A percentile compares a stretch with the other conserved stretches of the same genome.
Conservation (phyloP, 2,888 invertebrate genomes). For the Drosophila meridiana region DNA sequence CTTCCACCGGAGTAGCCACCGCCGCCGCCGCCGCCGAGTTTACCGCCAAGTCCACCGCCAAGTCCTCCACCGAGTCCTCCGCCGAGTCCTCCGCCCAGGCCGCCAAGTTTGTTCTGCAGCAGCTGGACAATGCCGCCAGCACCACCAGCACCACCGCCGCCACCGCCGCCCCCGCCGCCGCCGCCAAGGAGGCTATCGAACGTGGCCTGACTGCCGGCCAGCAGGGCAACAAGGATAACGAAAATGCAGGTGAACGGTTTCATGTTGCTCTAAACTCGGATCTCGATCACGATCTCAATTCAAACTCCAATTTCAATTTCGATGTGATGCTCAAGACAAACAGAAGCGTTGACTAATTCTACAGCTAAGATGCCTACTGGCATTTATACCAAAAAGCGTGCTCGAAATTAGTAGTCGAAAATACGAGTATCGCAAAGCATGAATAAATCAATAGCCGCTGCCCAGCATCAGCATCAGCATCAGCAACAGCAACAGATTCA, state of each 20-base stretch:
- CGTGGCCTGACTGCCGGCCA: constrained; percentile 69
- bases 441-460: constrained; percentile 28
- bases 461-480: background rate
- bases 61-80: constrained; percentile 42
- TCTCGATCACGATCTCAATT: constrained; percentile 2
- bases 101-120: constrained; percentile 65
- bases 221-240: constrained; percentile 70
- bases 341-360: constrained; percentile 75
- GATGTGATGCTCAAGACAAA: constrained; percentile 60
- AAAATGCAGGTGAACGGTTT: constrained; percentile 74
- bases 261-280: constrained; percentile 52
- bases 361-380: constrained; percentile 42
- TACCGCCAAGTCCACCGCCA: constrained; percentile 44
- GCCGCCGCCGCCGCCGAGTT: constrained; percentile 36
- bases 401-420: constrained; percentile 30
- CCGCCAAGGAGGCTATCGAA: constrained; percentile 67
- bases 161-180: constrained; percentile 60
- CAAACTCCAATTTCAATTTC: constrained; percentile 1
- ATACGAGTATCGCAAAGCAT: constrained; percentile 27
- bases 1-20: constrained; percentile 52
- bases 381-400: constrained; percentile 70
- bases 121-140: constrained; percentile 60
- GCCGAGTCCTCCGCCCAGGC: constrained; percentile 37
- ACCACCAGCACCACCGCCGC: constrained; percentile 48
- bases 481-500: background rate